phyloP scores from a whole-genome alignment of 2,797 vertebrate genomes.

The Stomatorhinus walkeri region DNA sequence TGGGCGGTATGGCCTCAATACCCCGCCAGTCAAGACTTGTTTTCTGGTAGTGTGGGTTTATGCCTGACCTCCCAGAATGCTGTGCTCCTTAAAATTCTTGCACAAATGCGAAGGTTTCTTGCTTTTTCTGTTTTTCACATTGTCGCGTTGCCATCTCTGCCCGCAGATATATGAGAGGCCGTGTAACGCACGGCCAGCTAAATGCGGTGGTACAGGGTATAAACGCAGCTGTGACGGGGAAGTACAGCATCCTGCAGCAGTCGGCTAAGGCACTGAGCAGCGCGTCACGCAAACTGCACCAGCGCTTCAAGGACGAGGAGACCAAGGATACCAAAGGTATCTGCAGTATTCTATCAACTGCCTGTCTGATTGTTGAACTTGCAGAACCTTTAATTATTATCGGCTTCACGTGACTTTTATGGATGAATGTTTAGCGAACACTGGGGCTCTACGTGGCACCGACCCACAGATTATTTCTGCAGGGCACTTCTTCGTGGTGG shows the following conservation, averaged over 20 bases:
- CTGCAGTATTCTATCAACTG: background rate
- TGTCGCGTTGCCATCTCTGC: background rate
- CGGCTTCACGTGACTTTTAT: background rate
- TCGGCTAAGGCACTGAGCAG: slow-evolving; percentile 57
- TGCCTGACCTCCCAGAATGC: background rate
- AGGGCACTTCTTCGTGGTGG: slow-evolving; percentile 84
- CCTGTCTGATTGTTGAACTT: background rate
- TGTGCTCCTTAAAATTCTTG: background rate
- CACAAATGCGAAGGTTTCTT: background rate
- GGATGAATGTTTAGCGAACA: background rate
- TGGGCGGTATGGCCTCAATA: background rate
- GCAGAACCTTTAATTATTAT: background rate
- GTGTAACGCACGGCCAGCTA: slow-evolving; percentile 68
- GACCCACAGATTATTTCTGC: slow-evolving; percentile 15
- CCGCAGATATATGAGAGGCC: slow-evolving; percentile 84
- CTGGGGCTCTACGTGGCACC: background rate
- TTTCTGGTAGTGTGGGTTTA: background rate
- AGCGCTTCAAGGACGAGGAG: slow-evolving; percentile 75
- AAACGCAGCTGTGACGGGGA: slow-evolving; percentile 66
- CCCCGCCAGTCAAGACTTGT: background rate
- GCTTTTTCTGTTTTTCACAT: background rate
- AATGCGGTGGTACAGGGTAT: slow-evolving; percentile 68
- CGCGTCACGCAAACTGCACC: slow-evolving; percentile 57
- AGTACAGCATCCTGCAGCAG: slow-evolving; percentile 78
- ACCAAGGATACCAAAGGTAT: slow-evolving; percentile 79